Evolutionary conservation across 1,140 invertebrate genomes (phyloP), one percentile per base, ranked within the genome.

Genomic region (Micrasema longulum): DNA sequence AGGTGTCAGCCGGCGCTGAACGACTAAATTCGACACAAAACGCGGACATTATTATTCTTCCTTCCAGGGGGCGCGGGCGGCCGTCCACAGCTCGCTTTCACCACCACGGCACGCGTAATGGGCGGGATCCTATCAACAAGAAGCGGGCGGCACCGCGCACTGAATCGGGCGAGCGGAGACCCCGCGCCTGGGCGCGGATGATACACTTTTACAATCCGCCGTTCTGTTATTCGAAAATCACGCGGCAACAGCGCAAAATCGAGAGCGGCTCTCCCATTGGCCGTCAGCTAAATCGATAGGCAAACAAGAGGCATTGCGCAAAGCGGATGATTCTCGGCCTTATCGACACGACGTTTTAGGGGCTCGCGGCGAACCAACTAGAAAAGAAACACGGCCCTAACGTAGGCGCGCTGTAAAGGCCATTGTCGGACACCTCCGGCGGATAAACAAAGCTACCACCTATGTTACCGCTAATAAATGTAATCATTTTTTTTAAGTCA

Each of bases 261-360:
- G 72, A 18, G 67, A 68, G 50, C 71, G 66, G 71, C 74, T 80
- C 77, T 82, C 81, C 82, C 79, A 84, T 85, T 84, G 83, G 83
- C 82, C 82, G 82, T 79, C 80, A 79, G 81, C 76, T 77, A 81
- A 82, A 83, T 84, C 83, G 83, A 85, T 85, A 83, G 81, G 79
- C 82, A 82, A 83, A 83, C 82, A 81, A 78, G 80, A 80, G 69
- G 69, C 62, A 62, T 69, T 48, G 67, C 67, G 67, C 67, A 48
- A 48, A 60, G 23, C 57, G 31, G 35, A 57, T 57, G 57, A 70
- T 52, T 63, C 14, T 70, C 43, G 68, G 50, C 68, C 60, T 63
- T 63, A 70, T 12, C 43, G 57, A 64, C 68, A 64, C 22, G 68
- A 70, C 68, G 68, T 63, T 63, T 63, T 70, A 70, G 68, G 68